Percentiles rank a stretch among this genome's conserved stretches.
Evolutionary conservation across 2,797 vertebrate species (phyloP).

Genomic region (Botia kubotai): DNA sequence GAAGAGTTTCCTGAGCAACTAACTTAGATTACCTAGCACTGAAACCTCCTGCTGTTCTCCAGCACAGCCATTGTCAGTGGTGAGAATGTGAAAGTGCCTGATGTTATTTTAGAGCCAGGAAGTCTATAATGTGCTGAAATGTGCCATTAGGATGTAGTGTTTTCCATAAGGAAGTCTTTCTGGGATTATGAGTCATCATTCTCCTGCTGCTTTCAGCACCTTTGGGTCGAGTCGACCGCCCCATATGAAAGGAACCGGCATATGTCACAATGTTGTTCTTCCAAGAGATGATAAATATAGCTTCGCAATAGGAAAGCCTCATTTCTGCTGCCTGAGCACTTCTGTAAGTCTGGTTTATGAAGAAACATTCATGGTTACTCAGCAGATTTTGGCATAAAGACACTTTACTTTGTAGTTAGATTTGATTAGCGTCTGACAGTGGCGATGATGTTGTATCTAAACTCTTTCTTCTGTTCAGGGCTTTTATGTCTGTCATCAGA

Average conservation of each 20-base stretch:
- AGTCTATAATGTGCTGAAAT: slow-evolving; percentile 27
- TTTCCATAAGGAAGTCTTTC: slow-evolving; percentile 49
- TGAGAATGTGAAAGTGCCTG: not conserved
- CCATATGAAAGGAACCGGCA: slow-evolving; percentile 28
- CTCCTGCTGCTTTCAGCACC: slow-evolving; percentile 31
- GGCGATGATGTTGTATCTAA: slow-evolving; percentile 26
- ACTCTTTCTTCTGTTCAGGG: slow-evolving; percentile 28
- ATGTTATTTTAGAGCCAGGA: slow-evolving; percentile 2
- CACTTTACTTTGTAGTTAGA: slow-evolving; percentile 53
- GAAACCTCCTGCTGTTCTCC: not conserved
- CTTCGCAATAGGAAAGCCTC: slow-evolving; percentile 59
- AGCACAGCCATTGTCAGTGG: slow-evolving; percentile 3
- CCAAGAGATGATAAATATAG: slow-evolving; percentile 68
- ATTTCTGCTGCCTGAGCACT: slow-evolving; percentile 70
- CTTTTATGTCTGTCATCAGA: not conserved
- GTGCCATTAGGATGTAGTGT: slow-evolving; percentile 26
- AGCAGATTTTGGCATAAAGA: slow-evolving; percentile 58
- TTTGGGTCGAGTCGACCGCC: slow-evolving; percentile 18
- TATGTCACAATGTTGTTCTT: slow-evolving; percentile 62
- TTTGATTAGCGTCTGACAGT: slow-evolving; percentile 52
- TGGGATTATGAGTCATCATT: slow-evolving; percentile 50
- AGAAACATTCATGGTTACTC: slow-evolving; percentile 61
- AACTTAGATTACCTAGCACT: not conserved
- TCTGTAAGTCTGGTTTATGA: slow-evolving; percentile 64
- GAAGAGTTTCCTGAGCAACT: not conserved